phyloP scores from a whole-genome alignment of 2,888 invertebrate genomes.

The Pollenia labialis region DNA sequence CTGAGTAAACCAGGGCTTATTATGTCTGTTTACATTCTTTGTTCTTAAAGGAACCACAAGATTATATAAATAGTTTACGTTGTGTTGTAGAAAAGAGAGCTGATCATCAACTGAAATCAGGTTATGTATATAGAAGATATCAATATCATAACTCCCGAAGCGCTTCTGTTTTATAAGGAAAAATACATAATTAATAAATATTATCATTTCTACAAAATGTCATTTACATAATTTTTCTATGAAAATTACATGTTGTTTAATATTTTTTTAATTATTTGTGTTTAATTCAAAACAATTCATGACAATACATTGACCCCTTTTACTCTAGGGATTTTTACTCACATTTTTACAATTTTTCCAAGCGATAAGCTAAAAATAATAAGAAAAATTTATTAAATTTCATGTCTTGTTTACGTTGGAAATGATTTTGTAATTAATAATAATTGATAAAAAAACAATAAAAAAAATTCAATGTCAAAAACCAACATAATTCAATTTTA shows the following conservation, averaged over 20 bases:
- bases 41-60: no score
- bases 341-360: conserved; percentile 13
- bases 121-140: no score
- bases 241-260: not conserved
- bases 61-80: no score
- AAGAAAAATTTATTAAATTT: conserved; percentile 11
- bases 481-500: conserved; percentile 3
- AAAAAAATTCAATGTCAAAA: conserved; percentile 69
- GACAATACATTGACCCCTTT: conserved; percentile 62
- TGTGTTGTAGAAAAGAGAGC: no score
- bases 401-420: conserved; percentile 4
- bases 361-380: conserved; percentile 30
- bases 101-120: no score
- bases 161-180: conserved; percentile 10
- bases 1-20: no score
- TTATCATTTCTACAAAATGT: not conserved
- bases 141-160: not conserved
- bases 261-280: conserved; percentile 6
- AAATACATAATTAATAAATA: conserved; percentile 12
- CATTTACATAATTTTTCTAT: conserved; percentile 39
- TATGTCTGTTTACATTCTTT: no score
- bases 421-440: conserved; percentile 45
- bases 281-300: conserved; percentile 57
- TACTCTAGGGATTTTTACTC: conserved; percentile 30
- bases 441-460: conserved; percentile 59